Conservation (phyloP, 30 jellyfish, hydroid and myxozoan genomes). For the Mastigias papua region DNA sequence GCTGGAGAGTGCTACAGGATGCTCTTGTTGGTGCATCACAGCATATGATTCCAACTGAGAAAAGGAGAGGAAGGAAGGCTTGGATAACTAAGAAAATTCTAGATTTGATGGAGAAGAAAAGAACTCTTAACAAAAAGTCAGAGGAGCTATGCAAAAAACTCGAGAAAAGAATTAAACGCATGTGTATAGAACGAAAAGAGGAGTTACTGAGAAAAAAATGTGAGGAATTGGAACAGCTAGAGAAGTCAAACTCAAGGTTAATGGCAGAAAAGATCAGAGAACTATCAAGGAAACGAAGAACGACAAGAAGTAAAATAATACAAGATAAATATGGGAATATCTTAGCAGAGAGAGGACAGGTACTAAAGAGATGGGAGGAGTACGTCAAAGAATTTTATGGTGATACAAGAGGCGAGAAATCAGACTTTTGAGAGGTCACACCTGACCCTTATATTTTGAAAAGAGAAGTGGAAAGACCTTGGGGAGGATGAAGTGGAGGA, state of each 20-base stretch:
- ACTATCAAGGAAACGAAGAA: conserved; percentile 14
- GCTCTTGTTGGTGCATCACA: not conserved
- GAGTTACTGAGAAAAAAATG: conserved; percentile 11
- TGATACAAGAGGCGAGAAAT: conserved; percentile 18
- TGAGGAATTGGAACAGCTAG: not conserved
- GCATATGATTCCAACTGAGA: not conserved
- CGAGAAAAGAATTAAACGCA: conserved; percentile 27
- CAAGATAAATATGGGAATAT: conserved; percentile 21
- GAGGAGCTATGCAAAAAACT: conserved; percentile 8
- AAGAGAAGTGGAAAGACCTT: not conserved
- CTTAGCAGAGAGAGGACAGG: not conserved
- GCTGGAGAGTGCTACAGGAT: no score
- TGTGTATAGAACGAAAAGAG: conserved; percentile 7
- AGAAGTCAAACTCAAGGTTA: not conserved
- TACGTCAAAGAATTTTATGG: conserved; percentile 6
- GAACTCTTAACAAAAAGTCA: not conserved
- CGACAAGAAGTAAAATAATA: conserved; percentile 8
- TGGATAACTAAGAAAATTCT: conserved; percentile 37
- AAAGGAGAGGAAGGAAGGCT: not conserved
- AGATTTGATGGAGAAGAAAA: conserved; percentile 42
- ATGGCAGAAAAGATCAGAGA: conserved; percentile 32
- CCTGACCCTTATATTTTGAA: not conserved
- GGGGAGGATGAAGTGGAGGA: conserved; percentile 8
- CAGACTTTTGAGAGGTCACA: not conserved
- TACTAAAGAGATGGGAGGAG: conserved; percentile 17